These are phyloP conservation scores for Ochotona princeps DNA, from an alignment of 2,113 vertebrate species.

Conservation along the genomic window DNA sequence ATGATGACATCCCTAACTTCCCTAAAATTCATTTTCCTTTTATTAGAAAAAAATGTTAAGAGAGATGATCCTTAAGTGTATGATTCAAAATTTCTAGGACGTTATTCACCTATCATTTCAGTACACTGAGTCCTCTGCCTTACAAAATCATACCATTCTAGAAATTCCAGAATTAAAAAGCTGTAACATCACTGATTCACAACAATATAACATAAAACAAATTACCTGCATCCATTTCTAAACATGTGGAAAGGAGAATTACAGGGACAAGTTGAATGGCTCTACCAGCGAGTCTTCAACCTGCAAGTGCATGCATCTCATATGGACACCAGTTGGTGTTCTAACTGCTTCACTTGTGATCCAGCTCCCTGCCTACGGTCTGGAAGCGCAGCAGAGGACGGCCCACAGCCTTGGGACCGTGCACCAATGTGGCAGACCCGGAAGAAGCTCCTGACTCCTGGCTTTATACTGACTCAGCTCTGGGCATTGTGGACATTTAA, in stretches of 20 bases:
- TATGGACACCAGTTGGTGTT: no score
- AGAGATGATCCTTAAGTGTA: background rate
- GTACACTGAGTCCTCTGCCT: fast-evolving
- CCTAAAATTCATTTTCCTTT: background rate
- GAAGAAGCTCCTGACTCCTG: no score
- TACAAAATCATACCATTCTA: background rate
- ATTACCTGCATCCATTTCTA: background rate
- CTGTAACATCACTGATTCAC: background rate
- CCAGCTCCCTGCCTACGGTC: no score
- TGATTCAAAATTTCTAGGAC: background rate
- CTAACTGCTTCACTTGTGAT: no score
- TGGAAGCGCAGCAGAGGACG: no score
- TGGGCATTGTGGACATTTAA: no score
- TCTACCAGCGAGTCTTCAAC: no score
- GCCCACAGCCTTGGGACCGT: no score
- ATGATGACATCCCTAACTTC: background rate
- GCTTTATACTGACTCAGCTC: no score
- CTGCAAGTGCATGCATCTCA: no score
- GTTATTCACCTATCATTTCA: background rate
- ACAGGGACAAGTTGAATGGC: no score
- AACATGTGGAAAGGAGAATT: background rate
- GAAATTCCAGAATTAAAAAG: background rate
- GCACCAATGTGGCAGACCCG: no score
- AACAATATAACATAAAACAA: background rate
- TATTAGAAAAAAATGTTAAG: background rate